Evolutionary conservation across 2,113 vertebrate species (phyloP).

Genomic region (Scortum barcoo): DNA sequence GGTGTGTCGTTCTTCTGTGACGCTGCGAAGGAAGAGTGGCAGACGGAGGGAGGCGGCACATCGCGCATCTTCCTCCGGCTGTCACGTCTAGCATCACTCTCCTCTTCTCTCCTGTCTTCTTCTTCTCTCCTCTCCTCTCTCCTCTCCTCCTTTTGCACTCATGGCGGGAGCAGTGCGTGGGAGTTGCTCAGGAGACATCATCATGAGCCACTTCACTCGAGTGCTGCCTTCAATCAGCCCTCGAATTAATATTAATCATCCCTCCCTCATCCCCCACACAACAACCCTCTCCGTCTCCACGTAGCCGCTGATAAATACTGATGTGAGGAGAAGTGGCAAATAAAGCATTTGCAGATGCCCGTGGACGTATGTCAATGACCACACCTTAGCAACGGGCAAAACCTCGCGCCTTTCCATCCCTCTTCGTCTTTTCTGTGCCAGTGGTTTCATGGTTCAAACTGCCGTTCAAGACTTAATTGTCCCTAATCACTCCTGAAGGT

Average conservation of each 20-base stretch:
- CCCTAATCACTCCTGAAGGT: conserved; percentile 80
- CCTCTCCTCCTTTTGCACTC: conserved; percentile 36
- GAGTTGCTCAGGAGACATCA: conserved; percentile 79
- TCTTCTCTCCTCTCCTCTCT: conserved; percentile 9
- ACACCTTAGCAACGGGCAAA: conserved; percentile 13
- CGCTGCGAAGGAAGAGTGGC: conserved; percentile 20
- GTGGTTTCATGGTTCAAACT: conserved; percentile 62
- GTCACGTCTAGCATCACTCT: conserved; percentile 48
- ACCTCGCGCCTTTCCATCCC: conserved; percentile 1
- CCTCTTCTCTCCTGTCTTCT: conserved; percentile 19
- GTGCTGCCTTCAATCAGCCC: conserved; percentile 79
- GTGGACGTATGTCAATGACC: conserved; percentile 19
- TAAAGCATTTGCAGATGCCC: conserved; percentile 14
- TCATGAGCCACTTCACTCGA: conserved; percentile 76
- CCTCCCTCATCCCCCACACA: conserved; percentile 53
- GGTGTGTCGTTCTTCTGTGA: conserved; percentile 3
- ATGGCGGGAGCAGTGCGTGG: conserved; percentile 65
- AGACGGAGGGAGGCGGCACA: conserved; percentile 26
- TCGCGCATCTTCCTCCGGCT: conserved; percentile 43
- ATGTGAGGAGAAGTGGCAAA: conserved; percentile 38
- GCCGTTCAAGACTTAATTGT: conserved; percentile 76
- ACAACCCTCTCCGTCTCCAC: conserved; percentile 55
- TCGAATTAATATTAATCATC: conserved; percentile 81
- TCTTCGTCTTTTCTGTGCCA: conserved; percentile 50
- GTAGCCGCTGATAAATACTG: conserved; percentile 67